These are phyloP conservation scores for Sinelater perroti DNA, from an alignment of 2,888 invertebrate genomes.

Conservation along the genomic window DNA sequence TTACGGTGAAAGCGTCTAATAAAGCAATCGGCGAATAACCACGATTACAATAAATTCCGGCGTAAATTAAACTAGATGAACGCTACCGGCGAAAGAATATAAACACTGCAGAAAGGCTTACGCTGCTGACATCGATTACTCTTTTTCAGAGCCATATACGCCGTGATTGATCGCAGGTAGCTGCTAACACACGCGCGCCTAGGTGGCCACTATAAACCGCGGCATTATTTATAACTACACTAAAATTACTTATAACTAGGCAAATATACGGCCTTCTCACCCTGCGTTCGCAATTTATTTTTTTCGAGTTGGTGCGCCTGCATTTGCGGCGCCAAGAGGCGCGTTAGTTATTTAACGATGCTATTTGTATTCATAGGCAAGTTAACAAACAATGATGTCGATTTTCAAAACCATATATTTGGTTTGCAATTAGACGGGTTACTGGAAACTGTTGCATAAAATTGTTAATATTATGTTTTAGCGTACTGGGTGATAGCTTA, in stretches of 20 bases:
- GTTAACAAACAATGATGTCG: too few species aligned
- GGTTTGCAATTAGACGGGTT: too few species aligned
- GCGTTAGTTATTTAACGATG: too few species aligned
- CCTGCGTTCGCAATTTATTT: background rate
- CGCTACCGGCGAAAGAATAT: too few species aligned
- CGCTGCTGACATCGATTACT: constrained; percentile 19
- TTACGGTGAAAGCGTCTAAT: too few species aligned
- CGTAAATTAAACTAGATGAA: constrained; percentile 3
- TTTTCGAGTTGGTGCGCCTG: background rate
- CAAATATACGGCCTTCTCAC: constrained; percentile 11
- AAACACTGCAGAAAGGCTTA: constrained; percentile 7
- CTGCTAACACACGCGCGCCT: constrained; percentile 24
- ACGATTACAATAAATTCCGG: background rate
- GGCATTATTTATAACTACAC: constrained; percentile 24
- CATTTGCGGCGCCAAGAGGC: too few species aligned
- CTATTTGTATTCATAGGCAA: too few species aligned
- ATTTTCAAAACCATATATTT: too few species aligned
- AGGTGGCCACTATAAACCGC: constrained; percentile 25
- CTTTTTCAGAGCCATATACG: constrained; percentile 15
- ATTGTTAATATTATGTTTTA: too few species aligned
- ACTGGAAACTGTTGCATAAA: too few species aligned
- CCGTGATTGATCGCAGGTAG: constrained; percentile 27
- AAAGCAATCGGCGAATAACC: too few species aligned
- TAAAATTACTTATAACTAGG: constrained; percentile 17
- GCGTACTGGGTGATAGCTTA: too few species aligned